Evolutionary conservation across 2,888 invertebrate species (phyloP).

Genomic region (Melitaea athalia): DNA sequence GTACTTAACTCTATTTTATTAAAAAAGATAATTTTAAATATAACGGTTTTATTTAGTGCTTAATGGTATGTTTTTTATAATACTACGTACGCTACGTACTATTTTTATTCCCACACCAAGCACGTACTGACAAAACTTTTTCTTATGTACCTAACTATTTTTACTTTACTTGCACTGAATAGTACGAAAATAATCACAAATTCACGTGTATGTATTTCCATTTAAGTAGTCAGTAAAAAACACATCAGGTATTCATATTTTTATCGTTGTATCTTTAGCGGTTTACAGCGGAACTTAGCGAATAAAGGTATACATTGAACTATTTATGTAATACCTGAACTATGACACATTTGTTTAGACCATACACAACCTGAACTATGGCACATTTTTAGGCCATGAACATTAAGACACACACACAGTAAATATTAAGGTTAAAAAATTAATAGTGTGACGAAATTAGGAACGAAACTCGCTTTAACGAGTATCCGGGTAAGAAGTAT

Average conservation of each 20-base stretch:
- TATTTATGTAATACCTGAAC: constrained; percentile 11
- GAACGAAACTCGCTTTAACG: too few relatives aligned
- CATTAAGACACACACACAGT: too few relatives aligned
- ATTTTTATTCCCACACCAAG: too few relatives aligned
- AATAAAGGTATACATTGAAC: constrained; percentile 28
- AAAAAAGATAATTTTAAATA: not conserved
- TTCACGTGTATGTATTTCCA: not conserved
- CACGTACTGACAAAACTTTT: too few relatives aligned
- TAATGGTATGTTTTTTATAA: not conserved
- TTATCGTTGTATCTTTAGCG: constrained; percentile 12
- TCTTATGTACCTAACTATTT: too few relatives aligned
- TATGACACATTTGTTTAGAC: constrained; percentile 22
- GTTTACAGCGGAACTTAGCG: constrained; percentile 6
- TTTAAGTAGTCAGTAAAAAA: not conserved
- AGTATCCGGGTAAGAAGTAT: too few relatives aligned
- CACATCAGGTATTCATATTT: constrained; percentile 7
- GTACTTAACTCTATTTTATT: not conserved
- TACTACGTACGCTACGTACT: too few relatives aligned
- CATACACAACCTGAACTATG: constrained; percentile 13
- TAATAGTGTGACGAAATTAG: too few relatives aligned
- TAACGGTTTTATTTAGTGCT: not conserved
- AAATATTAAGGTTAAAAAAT: too few relatives aligned
- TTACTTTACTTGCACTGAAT: too few relatives aligned
- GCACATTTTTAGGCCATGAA: constrained; percentile 28
- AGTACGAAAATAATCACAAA: too few relatives aligned